Base-by-base conservation (phyloP, 2,888 invertebrate genomes). In the Zeuzera pyrina region DNA sequence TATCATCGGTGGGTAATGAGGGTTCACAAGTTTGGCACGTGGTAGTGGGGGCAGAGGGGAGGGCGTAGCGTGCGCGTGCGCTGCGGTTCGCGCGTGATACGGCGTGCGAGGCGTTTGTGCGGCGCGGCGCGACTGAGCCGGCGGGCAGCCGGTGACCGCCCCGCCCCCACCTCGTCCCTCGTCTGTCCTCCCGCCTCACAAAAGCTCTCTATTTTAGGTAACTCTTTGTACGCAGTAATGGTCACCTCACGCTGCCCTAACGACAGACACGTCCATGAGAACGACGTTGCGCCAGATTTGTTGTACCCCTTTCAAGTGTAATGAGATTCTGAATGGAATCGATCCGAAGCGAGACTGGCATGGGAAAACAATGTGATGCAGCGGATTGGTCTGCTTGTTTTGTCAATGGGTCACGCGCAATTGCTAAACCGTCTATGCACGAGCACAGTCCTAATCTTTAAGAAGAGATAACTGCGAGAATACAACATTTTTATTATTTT, bases 131-230 rank as follows among this genome's bases (percentile, higher is more conserved):
- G 68, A 81, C 78, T 77, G 78, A 79, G 74, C 76, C 74, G 74
- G 64, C 74, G 70, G 69, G 64, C 71, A 62, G 70, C 66, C 64
- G 53, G 63, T 62, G 67, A 61, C 73, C 74, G 76, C 78, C 76
- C 77, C 81, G 74, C 69, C 79, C 72, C 69, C 69, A 51, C 72
- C 61, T 59, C 67, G 51, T 54, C 55, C 59, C 64, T 58, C 66
- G 55, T 61, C 64, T 56, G 57, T 54, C 65, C 63, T 64, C 73
- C 81, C 76, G 77, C 78, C 78, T 77, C 57, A 79, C 79, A 78
- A 79, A 79, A 81, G 79, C 78, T 81, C 79, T 81, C 81, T 81
- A 79, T 81, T 81, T 83, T 83, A 81, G 83, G 83, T 77, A 83
- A 79, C 77, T 81, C 81, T 81, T 83, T 83, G 81, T 81, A 79